Base-by-base conservation (phyloP, 2,113 vertebrate genomes). In the Pluvialis apricaria region DNA sequence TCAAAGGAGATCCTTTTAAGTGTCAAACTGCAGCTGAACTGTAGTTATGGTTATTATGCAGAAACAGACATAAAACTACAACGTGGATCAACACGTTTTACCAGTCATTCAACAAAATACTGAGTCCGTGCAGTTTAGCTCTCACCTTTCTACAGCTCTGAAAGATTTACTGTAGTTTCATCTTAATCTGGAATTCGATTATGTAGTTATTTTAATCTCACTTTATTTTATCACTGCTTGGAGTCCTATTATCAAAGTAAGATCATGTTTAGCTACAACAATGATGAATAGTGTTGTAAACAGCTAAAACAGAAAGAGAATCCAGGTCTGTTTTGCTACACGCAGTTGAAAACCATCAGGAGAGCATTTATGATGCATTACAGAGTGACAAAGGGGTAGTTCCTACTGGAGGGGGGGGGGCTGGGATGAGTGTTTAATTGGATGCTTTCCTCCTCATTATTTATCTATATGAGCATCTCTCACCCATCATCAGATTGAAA, bases 151-250 rank as follows among this genome's bases (percentile, higher is more conserved):
- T 65, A 79, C 72, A 76, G 47, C 40, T 42, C 57, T 52, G 83
- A 36, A 76, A 95, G 85, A 91, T 94, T 93, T 92, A 92, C 61
- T 57, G 19, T 32, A 54, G 65, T 61, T 94, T 87, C 86, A 82
- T 77, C 80, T 91, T 96, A 96, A 96, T 92, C 80, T 91, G 64
- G 65, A 93, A 92, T 72, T 94, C 90, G 89, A 93, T 95, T 88
- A 68, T 64, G 60, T 71, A 84, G 90, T 92, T 97, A 78, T 92
- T 97, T 92, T 94, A 94, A 96, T 93, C 88, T 96, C 72, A 85
- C 70, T 91, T 87, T 80, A 88, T 94, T 91, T 95, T 95, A 94
- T 87, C 73, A 57, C 86, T 92, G 82, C 86, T 92, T 79, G 71
- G 82, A 96, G 91, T 34, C 86, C 75, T 51, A 55, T 94, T 95